These are phyloP conservation scores for Coboldia fuscipes DNA, from an alignment of 1,140 invertebrate genomes.

Conservation along the genomic window DNA sequence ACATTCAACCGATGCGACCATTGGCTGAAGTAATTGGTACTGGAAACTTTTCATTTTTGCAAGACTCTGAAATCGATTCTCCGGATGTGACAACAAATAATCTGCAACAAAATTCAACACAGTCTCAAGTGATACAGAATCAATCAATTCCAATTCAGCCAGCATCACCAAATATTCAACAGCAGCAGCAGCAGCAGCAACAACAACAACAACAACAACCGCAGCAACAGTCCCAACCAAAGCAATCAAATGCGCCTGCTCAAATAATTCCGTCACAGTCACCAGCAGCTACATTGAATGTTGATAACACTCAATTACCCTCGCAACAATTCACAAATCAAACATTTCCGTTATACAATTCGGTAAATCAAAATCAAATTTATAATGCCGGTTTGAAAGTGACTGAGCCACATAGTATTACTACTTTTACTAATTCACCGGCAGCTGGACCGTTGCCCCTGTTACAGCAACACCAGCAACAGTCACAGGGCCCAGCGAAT, in stretches of 20 bases:
- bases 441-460: no score
- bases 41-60: conserved; percentile 51
- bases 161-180: conserved; percentile 1
- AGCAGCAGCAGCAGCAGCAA: conserved; percentile 7
- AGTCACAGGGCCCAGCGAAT: no score
- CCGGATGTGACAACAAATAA: conserved; percentile 24
- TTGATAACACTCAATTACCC: no score
- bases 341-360: no score
- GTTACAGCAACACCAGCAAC: no score
- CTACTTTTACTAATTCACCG: no score
- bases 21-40: conserved; percentile 42
- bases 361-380: no score
- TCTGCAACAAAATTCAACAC: conserved; percentile 8
- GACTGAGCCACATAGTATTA: no score
- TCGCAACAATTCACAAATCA: no score
- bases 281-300: no score
- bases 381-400: no score
- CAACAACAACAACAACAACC: conserved; percentile 13
- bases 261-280: not conserved
- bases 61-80: conserved; percentile 54
- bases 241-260: not conserved
- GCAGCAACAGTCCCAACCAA: conserved; percentile 16
- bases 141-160: not conserved
- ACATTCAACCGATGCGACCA: conserved; percentile 31
- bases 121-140: conserved; percentile 1